A percentile compares a stretch with the other conserved stretches of the same genome.
Conservation (phyloP, 2,113 vertebrate genomes). For the Bos javanicus region DNA sequence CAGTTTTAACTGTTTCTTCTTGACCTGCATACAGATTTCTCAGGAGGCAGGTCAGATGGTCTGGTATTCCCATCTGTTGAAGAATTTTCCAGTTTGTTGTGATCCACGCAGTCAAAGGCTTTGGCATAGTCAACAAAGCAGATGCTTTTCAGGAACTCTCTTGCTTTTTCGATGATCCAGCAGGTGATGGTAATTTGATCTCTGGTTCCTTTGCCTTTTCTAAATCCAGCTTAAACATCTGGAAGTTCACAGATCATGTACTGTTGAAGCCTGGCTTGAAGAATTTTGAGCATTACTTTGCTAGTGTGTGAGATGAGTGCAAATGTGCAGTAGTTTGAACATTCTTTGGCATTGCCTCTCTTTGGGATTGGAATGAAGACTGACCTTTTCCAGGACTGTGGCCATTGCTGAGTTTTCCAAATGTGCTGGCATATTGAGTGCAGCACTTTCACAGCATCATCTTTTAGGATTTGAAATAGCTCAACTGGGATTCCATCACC, state of each 20-base stretch:
- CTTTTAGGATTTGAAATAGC: not conserved
- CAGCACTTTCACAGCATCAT: not conserved
- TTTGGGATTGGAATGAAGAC: not conserved
- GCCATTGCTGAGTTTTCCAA: not conserved
- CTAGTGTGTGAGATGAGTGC: not conserved
- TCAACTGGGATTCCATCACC: not conserved
- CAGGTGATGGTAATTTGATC: not conserved
- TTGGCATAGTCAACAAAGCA: not conserved
- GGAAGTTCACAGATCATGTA: not conserved
- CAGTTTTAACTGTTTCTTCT: not conserved
- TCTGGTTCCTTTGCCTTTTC: not conserved
- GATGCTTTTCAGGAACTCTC: not conserved
- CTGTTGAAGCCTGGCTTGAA: not conserved
- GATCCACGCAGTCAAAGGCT: not conserved
- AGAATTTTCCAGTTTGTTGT: not conserved
- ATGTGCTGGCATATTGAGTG: not conserved
- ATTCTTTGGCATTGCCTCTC: not conserved
- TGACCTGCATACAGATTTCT: not conserved
- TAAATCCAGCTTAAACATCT: not conserved
- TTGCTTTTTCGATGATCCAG: not conserved
- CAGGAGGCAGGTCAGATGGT: not conserved
- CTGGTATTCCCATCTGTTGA: not conserved
- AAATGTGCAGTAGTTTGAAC: not conserved
- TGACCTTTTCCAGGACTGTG: not conserved
- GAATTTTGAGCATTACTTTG: not conserved